These are phyloP conservation scores for Micronisus gabar DNA, from an alignment of 2,113 vertebrate species.

Conservation along the genomic window DNA sequence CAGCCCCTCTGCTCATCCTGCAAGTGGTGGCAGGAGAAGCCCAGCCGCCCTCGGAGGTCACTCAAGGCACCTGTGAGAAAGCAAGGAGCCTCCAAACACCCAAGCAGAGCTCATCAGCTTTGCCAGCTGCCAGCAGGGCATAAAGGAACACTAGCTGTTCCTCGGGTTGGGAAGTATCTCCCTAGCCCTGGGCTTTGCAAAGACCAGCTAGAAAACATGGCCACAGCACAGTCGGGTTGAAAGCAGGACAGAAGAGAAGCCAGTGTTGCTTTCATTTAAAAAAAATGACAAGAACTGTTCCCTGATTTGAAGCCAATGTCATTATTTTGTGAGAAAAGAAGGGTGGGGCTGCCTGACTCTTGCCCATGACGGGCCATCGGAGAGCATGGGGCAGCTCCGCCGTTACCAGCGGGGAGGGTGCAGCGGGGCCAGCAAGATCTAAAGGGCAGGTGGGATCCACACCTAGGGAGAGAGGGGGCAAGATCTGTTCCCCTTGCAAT, in stretches of 20 bases:
- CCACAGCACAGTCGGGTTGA: neutral
- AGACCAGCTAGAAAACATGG: neutral
- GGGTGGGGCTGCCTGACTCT: neutral
- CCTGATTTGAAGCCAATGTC: neutral
- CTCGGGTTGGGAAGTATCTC: neutral
- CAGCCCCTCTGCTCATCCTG: neutral
- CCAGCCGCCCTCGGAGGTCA: neutral
- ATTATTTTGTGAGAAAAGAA: neutral
- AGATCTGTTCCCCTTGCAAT: neutral
- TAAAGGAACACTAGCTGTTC: neutral
- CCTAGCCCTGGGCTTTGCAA: neutral
- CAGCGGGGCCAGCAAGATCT: neutral
- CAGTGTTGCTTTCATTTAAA: neutral
- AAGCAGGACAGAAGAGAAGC: neutral
- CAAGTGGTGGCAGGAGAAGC: neutral
- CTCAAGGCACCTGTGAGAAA: neutral
- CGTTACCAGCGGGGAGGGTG: neutral
- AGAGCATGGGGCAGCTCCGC: neutral
- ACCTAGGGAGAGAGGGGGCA: neutral
- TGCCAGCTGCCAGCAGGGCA: neutral
- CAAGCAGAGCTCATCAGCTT: neutral
- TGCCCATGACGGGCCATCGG: accelerated
- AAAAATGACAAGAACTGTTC: neutral
- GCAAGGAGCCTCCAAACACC: neutral
- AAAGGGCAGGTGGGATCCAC: neutral